Evolutionary conservation across 2,113 vertebrate species (phyloP).

Genomic region (Elaphurus davidianus): DNA sequence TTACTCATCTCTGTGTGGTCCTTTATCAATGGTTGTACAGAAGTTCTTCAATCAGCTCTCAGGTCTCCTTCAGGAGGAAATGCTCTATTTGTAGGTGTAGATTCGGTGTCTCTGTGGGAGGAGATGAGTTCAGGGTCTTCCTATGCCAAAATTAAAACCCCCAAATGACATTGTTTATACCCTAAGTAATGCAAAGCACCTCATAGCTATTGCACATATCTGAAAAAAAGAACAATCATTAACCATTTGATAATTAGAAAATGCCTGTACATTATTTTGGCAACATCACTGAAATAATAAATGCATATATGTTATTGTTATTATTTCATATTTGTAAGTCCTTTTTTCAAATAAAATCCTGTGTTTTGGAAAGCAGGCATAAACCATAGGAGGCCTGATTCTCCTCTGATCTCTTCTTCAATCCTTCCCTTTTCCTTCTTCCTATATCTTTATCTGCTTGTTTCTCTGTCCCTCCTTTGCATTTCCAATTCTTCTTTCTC

Average conservation of each 20-base stretch:
- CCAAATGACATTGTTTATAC: neutral
- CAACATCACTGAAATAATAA: neutral
- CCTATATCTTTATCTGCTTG: neutral
- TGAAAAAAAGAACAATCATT: neutral
- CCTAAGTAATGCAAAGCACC: neutral
- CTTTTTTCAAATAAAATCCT: neutral
- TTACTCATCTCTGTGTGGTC: neutral
- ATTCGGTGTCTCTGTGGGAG: neutral
- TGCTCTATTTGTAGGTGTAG: neutral
- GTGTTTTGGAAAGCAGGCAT: neutral
- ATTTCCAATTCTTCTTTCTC: neutral
- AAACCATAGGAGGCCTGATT: neutral
- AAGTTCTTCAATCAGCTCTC: neutral
- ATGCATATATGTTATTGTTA: neutral
- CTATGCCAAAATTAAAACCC: neutral
- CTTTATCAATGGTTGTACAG: neutral
- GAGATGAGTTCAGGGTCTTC: neutral
- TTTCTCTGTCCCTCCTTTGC: neutral
- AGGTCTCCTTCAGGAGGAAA: neutral
- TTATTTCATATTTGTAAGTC: neutral
- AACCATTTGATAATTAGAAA: neutral
- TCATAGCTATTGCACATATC: neutral
- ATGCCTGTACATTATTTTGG: neutral
- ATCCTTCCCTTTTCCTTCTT: neutral
- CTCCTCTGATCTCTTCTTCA: fast-evolving